A percentile compares a stretch with the other conserved stretches of the same genome.
phyloP scores from a whole-genome alignment of 1,140 invertebrate genomes.

The Condylostylus longicornis region DNA sequence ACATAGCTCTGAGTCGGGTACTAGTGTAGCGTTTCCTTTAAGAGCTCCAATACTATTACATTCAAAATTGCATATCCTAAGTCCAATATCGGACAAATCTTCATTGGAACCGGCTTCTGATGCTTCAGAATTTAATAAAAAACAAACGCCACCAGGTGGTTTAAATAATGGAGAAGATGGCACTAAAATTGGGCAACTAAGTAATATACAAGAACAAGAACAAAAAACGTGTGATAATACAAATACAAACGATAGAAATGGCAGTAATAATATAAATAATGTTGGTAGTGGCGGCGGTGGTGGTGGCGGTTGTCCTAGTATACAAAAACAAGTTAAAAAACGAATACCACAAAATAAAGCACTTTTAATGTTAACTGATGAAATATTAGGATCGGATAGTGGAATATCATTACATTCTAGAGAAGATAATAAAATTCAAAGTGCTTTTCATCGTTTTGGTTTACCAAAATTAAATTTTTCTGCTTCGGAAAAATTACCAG shows the following conservation, averaged over 20 bases:
- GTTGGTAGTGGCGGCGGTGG: not conserved
- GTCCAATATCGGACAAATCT: conserved; percentile 81
- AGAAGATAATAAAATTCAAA: conserved; percentile 51
- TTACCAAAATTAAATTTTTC: conserved; percentile 38
- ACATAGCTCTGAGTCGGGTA: conserved; percentile 63
- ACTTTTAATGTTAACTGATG: conserved; percentile 53
- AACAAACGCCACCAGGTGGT: conserved; percentile 57
- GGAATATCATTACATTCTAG: conserved; percentile 70
- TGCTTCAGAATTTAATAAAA: conserved; percentile 59
- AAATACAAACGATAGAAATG: conserved; percentile 1
- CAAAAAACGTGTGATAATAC: conserved; percentile 1
- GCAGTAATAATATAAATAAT: conserved; percentile 4
- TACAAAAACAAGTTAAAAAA: conserved; percentile 38
- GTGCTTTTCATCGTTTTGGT: conserved; percentile 36
- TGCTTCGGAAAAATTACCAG: conserved; percentile 28
- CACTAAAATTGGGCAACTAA: conserved; percentile 11
- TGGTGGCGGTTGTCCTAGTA: conserved; percentile 17
- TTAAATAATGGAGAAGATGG: conserved; percentile 44
- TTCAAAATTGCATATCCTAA: conserved; percentile 65
- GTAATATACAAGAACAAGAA: not conserved
- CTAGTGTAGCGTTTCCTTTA: conserved; percentile 40
- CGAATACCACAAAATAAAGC: conserved; percentile 59
- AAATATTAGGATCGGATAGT: conserved; percentile 70
- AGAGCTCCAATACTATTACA: conserved; percentile 48
- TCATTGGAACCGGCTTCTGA: conserved; percentile 68